Evolutionary conservation across 2,888 invertebrate species (phyloP), one percentile per base, ranked within the genome.

Genomic region (Auanema freiburgensis): DNA sequence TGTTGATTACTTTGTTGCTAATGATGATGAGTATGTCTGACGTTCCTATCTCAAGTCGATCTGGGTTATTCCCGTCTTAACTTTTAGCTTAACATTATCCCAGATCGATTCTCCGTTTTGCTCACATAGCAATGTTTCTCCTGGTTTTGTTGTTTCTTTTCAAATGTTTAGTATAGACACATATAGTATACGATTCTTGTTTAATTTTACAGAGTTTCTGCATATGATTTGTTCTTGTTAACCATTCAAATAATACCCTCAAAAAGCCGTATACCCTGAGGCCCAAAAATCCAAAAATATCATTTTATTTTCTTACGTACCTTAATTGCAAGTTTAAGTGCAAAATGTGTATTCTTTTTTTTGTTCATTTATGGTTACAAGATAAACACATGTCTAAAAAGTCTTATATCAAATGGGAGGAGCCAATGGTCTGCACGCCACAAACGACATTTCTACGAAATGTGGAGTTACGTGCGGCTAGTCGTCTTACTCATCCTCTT

Each of bases 111-210:
- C 33, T 33, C 33, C 46, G 16, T 46, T 46, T 46, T 46, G 46
- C 46, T 46, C 46, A 46, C 46, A 46, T 46, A 21, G 46, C 46
- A 46, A 46, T 46, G 16, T 46, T 33, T 33, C 33, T 46, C 46
- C 46, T 46, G 46, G 46, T 46, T 46, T 46, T 18, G 16, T 21
- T 46, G 46, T 46, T 46, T 46, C 16, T 16, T 46, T 46, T 46
- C 21, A 18, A 16, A 46, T 18, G 21, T 46, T 46, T 21, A 18
- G 21, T 16, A 18, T 18, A 21, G 21, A 21, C 21, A 46, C 16
- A 18, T 46, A 46, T 46, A 46, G 16, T 46, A 16, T 46, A 18
- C 16, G 46, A 16, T 16, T 46, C 46, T 18, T 21, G 33, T 46
- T 46, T 46, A 46, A 18, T 46, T 46, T 16, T 46, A 46, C 16